These are phyloP conservation scores for Allophyes oxyacanthae DNA, from an alignment of 2,888 invertebrate species.

Conservation along the genomic window DNA sequence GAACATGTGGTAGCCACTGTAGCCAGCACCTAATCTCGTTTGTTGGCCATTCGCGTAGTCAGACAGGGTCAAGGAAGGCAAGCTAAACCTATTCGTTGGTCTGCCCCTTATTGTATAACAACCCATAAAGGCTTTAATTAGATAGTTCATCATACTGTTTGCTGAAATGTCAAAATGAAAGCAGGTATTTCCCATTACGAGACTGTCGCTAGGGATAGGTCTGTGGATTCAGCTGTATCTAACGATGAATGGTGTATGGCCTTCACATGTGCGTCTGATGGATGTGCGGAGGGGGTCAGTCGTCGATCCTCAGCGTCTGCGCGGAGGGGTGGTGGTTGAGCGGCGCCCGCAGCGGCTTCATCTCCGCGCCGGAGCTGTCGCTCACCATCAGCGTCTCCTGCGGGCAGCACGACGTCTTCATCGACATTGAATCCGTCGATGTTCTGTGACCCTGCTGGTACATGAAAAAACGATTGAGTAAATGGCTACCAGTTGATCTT, in stretches of 20 bases:
- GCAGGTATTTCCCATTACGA: not conserved
- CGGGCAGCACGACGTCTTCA: slow-evolving; percentile 83
- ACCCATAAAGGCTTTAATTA: no score
- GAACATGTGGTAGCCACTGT: not conserved
- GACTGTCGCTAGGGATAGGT: not conserved
- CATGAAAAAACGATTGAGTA: not conserved
- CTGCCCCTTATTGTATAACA: no score
- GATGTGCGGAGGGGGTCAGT: slow-evolving; percentile 56
- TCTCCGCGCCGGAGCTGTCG: slow-evolving; percentile 79
- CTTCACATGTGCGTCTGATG: not conserved
- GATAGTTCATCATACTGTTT: no score
- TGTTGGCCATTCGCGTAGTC: not conserved
- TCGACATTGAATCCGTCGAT: slow-evolving; percentile 81
- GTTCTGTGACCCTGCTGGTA: slow-evolving; percentile 77
- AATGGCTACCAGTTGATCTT: not conserved
- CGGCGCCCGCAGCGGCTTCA: slow-evolving; percentile 71
- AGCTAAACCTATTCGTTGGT: no score
- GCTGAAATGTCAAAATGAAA: not conserved
- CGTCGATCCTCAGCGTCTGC: slow-evolving; percentile 51
- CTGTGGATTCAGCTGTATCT: not conserved
- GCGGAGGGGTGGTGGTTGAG: slow-evolving; percentile 41
- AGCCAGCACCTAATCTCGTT: not conserved
- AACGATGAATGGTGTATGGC: not conserved
- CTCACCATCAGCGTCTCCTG: slow-evolving; percentile 80
- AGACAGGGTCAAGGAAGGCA: not conserved